phyloP scores from a whole-genome alignment of 2,113 vertebrate species.

The Rhabdomys dilectus region DNA sequence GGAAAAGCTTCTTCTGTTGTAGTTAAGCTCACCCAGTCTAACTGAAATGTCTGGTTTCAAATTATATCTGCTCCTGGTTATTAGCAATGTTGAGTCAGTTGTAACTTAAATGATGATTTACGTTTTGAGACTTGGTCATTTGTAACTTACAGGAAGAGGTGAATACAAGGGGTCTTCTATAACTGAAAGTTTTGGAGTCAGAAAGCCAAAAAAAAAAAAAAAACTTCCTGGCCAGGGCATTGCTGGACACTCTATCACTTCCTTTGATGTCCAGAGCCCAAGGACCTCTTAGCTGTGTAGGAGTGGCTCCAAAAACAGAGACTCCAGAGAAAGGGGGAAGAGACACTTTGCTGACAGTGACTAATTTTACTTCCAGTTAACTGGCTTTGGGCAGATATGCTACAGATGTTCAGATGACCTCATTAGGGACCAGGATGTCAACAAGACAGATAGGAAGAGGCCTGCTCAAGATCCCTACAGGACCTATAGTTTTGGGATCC shows the following conservation, averaged over 20 bases:
- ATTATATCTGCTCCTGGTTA: slow-evolving; percentile 15
- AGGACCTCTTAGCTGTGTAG: slow-evolving; percentile 29
- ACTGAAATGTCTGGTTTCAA: slow-evolving; percentile 37
- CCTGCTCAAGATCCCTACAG: slow-evolving; percentile 40
- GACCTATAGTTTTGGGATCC: slow-evolving; percentile 27
- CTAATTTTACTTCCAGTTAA: slow-evolving; percentile 72
- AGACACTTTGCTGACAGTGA: slow-evolving; percentile 54
- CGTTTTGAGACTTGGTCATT: slow-evolving; percentile 40
- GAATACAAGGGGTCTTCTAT: slow-evolving; percentile 19
- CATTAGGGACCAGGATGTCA: slow-evolving; percentile 74
- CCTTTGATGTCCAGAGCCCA: slow-evolving; percentile 57
- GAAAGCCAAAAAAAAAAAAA: slow-evolving; percentile 22
- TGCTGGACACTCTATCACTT: slow-evolving; percentile 20
- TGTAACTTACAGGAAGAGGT: not conserved
- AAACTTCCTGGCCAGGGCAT: slow-evolving; percentile 5
- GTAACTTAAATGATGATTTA: slow-evolving; percentile 46
- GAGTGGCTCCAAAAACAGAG: slow-evolving; percentile 48
- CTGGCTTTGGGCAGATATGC: slow-evolving; percentile 59
- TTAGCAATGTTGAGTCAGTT: slow-evolving; percentile 18
- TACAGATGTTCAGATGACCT: slow-evolving; percentile 77
- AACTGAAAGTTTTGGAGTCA: slow-evolving; percentile 17
- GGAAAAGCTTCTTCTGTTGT: not conserved
- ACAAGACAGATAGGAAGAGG: slow-evolving; percentile 65
- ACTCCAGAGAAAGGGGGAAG: slow-evolving; percentile 45
- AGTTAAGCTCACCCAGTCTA: not conserved